A percentile compares a stretch with the other conserved stretches of the same genome.
phyloP scores from a whole-genome alignment of 2,113 vertebrate genomes.

The Uria lomvia region DNA sequence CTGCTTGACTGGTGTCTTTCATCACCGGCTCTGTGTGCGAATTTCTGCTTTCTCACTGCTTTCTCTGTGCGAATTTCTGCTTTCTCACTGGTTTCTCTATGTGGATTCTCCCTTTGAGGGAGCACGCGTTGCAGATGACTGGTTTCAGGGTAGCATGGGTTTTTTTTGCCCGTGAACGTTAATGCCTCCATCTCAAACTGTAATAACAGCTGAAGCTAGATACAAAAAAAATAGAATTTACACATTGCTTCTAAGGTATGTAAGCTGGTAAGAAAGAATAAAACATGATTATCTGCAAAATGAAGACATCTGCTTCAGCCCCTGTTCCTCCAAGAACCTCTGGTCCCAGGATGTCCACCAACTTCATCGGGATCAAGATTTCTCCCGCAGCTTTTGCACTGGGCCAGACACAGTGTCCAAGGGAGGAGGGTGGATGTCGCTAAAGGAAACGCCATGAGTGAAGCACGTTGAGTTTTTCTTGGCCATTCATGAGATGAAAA shows the following conservation, averaged over 20 bases:
- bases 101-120: neutral
- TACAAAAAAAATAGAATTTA: neutral
- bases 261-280: neutral
- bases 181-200: neutral
- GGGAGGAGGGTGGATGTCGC: neutral
- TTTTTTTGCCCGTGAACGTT: neutral
- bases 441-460: neutral
- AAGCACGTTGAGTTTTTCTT: neutral
- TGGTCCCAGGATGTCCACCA: neutral
- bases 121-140: neutral
- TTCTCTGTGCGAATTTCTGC: neutral
- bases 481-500: neutral
- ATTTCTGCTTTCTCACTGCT: neutral
- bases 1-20: fast-evolving
- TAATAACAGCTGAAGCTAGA: neutral
- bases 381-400: neutral
- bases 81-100: neutral
- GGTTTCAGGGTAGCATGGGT: neutral
- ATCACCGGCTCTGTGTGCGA: neutral
- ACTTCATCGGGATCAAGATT: neutral
- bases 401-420: neutral
- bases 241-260: neutral
- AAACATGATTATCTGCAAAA: neutral
- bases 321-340: neutral
- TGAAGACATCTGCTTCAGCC: neutral